Conservation (phyloP, 2,797 vertebrate genomes). For the Gila robusta region DNA sequence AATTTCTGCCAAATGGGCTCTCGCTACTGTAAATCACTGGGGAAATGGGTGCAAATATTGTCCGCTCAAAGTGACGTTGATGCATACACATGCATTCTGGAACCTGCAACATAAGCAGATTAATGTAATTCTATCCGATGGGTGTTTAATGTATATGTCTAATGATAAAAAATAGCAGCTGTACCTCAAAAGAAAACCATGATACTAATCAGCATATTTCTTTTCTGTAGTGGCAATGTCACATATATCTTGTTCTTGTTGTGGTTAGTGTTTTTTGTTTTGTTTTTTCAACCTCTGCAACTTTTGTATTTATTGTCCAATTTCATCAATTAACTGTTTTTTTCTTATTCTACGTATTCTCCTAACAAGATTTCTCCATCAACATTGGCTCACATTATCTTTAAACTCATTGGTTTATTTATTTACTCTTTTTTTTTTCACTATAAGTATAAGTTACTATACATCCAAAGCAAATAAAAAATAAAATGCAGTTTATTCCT, state of each 20-base stretch:
- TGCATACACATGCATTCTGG: background rate
- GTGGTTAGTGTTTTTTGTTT: background rate
- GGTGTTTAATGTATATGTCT: conserved; percentile 25
- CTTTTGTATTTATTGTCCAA: background rate
- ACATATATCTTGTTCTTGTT: conserved; percentile 17
- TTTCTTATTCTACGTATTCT: background rate
- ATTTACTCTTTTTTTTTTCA: background rate
- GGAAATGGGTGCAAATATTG: conserved; percentile 25
- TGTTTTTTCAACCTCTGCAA: background rate
- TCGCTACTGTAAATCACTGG: conserved; percentile 30
- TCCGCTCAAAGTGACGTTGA: conserved; percentile 21
- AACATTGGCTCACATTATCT: background rate
- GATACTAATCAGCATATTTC: conserved; percentile 12
- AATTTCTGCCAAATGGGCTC: conserved; percentile 8
- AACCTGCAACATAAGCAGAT: conserved; percentile 28
- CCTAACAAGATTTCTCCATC: background rate
- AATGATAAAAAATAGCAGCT: conserved; percentile 36
- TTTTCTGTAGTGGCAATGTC: background rate
- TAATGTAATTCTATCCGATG: conserved; percentile 31
- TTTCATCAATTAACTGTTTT: background rate
- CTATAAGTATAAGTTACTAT: background rate
- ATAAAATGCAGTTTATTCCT: no score
- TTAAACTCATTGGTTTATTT: background rate
- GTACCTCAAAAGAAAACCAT: background rate
- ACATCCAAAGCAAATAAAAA: background rate